Evolutionary conservation across 2,888 invertebrate genomes (phyloP).

Genomic region (Eupithecia subfuscata): DNA sequence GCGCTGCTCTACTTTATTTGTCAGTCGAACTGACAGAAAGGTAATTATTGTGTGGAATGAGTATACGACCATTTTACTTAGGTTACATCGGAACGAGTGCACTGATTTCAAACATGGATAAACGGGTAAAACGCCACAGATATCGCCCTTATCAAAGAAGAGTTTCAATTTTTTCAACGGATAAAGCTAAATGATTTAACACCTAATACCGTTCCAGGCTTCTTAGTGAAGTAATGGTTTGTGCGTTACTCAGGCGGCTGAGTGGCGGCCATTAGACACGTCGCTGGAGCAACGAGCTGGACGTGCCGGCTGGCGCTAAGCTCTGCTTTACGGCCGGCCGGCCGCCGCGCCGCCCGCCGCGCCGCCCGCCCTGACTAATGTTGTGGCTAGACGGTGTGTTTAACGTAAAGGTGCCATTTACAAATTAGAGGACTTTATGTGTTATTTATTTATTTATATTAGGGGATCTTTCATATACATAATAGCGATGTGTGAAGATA

Average conservation of each 20-base stretch:
- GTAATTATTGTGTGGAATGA: too few species aligned
- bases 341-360: neutral
- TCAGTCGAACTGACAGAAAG: too few species aligned
- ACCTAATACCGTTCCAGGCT: constrained; percentile 23
- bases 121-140: too few species aligned
- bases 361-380: neutral
- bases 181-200: constrained; percentile 19
- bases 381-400: neutral
- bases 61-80: too few species aligned
- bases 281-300: constrained; percentile 36
- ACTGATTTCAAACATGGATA: too few species aligned
- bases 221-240: constrained; percentile 29
- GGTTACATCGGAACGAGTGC: too few species aligned
- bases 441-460: too few species aligned
- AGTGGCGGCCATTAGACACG: constrained; percentile 32
- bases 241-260: constrained; percentile 29
- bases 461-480: too few species aligned
- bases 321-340: constrained; percentile 5
- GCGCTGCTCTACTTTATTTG: too few species aligned
- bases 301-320: constrained; percentile 28
- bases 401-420: neutral
- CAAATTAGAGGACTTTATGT: neutral
- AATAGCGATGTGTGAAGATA: too few species aligned
- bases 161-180: neutral
- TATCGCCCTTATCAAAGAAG: neutral